Evolutionary conservation across 1,140 invertebrate genomes (phyloP).

Genomic region (Leptoteleia sp.): DNA sequence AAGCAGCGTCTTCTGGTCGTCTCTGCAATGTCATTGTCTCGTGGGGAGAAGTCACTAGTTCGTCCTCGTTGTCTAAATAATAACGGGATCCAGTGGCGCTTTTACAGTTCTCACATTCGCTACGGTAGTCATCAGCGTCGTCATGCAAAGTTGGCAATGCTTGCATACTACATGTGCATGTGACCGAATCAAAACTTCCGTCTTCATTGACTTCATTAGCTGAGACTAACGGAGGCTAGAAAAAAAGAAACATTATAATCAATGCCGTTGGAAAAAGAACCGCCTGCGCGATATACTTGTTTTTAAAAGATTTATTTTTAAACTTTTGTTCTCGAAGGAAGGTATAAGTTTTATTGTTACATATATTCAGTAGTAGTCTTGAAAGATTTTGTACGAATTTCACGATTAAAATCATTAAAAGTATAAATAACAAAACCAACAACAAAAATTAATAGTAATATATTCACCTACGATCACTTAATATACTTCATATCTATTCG

Average conservation of each 20-base stretch:
- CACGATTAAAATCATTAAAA: no score
- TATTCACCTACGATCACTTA: no score
- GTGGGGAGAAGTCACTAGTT: conserved; percentile 81
- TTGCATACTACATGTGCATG: conserved; percentile 79
- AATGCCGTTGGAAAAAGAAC: neutral
- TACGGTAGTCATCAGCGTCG: conserved; percentile 87
- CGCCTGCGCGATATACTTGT: neutral
- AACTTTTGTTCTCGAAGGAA: no score
- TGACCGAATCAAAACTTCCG: conserved; percentile 79
- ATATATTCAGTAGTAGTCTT: no score
- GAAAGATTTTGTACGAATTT: no score
- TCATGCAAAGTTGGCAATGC: conserved; percentile 80
- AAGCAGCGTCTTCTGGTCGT: conserved; percentile 81
- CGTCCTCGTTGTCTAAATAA: conserved; percentile 84
- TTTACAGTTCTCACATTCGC: conserved; percentile 92
- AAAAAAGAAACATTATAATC: conserved; percentile 45
- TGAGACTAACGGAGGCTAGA: conserved; percentile 74
- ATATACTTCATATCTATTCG: no score
- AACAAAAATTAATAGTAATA: no score
- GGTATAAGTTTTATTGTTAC: no score
- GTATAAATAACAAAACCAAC: no score
- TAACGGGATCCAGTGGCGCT: conserved; percentile 85
- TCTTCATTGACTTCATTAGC: conserved; percentile 77
- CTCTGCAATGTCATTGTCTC: conserved; percentile 88
- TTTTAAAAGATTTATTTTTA: no score